phyloP scores from a whole-genome alignment of 2,888 invertebrate genomes.

The Trachelus troglodyta region DNA sequence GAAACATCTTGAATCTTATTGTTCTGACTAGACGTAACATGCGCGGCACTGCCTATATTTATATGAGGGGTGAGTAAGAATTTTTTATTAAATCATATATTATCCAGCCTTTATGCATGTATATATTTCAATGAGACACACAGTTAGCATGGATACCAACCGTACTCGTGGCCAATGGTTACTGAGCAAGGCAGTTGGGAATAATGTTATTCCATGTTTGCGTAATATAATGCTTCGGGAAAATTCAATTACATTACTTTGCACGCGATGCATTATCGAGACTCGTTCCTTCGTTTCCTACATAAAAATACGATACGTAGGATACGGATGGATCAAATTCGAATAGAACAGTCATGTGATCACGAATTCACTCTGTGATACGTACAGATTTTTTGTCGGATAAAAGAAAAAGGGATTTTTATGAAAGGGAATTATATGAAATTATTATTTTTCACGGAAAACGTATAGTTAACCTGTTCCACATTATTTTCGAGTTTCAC shows the following conservation, averaged over 20 bases:
- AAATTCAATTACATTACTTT: slow-evolving; percentile 35
- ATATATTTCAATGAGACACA: not conserved
- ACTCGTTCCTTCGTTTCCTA: not conserved
- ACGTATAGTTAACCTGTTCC: not conserved
- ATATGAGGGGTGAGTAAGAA: slow-evolving; percentile 76
- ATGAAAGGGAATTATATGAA: too few species aligned
- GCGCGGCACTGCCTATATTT: slow-evolving; percentile 84
- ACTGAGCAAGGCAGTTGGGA: not conserved
- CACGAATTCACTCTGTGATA: not conserved
- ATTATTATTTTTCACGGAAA: too few species aligned
- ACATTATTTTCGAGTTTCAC: not conserved
- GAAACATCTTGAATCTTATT: slow-evolving; percentile 82
- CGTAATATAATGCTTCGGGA: slow-evolving; percentile 35
- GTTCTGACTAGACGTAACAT: slow-evolving; percentile 82
- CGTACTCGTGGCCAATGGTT: not conserved
- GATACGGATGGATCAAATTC: not conserved
- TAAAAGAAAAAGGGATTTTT: too few species aligned
- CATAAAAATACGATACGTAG: not conserved
- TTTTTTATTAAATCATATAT: not conserved
- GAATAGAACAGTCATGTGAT: not conserved
- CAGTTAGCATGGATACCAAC: not conserved
- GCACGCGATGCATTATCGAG: slow-evolving; percentile 34
- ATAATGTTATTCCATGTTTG: slow-evolving; percentile 48
- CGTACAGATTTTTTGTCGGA: not conserved
- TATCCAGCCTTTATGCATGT: not conserved